Evolutionary conservation across 2,113 vertebrate species (phyloP).

Genomic region (Morone chrysops): DNA sequence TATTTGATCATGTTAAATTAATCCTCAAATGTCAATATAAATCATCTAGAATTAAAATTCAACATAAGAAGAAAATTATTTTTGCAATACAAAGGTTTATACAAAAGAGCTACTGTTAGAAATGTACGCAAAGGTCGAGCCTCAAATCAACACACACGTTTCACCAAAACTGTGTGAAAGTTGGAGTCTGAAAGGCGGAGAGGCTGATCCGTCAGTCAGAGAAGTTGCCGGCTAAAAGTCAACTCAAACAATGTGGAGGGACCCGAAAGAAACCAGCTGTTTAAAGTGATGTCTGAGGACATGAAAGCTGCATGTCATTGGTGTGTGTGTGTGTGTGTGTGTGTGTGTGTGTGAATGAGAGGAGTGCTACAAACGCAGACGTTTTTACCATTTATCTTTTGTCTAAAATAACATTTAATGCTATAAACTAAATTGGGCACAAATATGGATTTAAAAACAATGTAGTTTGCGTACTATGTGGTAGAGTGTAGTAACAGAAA

Average conservation of each 20-base stretch:
- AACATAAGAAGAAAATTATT: neutral
- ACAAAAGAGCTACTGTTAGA: neutral
- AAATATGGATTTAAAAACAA: neutral
- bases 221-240: neutral
- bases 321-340: too few species aligned
- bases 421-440: neutral
- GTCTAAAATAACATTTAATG: neutral
- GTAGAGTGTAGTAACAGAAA: neutral
- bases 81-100: neutral
- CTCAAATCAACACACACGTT: neutral
- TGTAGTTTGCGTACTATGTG: neutral
- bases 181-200: neutral
- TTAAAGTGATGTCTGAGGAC: neutral
- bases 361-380: neutral
- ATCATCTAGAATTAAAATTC: neutral
- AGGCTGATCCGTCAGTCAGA: neutral
- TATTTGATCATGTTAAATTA: neutral
- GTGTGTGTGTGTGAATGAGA: too few species aligned
- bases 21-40: neutral
- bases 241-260: neutral
- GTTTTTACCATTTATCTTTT: neutral
- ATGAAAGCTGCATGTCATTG: neutral
- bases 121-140: neutral
- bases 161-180: neutral
- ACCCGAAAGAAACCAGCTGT: neutral